Evolutionary conservation across 1,140 invertebrate species (phyloP).

Genomic region (Ceratina australensis): DNA sequence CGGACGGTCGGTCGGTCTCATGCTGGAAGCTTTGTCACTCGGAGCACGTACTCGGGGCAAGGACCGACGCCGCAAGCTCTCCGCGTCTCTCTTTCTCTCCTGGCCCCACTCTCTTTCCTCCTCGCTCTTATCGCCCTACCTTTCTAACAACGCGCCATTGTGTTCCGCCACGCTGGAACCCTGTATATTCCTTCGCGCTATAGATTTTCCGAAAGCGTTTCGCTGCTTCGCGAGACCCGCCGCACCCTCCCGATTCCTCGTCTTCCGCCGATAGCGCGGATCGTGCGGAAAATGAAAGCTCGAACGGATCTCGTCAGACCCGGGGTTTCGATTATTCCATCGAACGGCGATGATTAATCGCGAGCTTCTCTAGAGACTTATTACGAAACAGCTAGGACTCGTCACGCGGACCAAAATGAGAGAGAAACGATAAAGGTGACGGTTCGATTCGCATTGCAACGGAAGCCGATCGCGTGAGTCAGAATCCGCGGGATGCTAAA

Average conservation of each 20-base stretch:
- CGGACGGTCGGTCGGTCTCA: slow-evolving; percentile 73
- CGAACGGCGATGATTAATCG: slow-evolving; percentile 12
- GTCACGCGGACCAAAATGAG: slow-evolving; percentile 54
- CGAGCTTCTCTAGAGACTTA: too few species aligned
- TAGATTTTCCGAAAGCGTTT: slow-evolving; percentile 77
- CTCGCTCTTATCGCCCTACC: slow-evolving; percentile 65
- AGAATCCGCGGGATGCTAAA: slow-evolving; percentile 69
- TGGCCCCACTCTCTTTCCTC: slow-evolving; percentile 42
- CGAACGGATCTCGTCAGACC: background rate
- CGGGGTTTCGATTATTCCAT: background rate
- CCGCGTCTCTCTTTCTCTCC: slow-evolving; percentile 58
- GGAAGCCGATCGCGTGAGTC: slow-evolving; percentile 72
- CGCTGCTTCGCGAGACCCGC: slow-evolving; percentile 61
- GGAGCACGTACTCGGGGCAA: slow-evolving; percentile 79
- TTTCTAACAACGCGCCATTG: slow-evolving; percentile 73
- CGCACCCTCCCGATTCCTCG: slow-evolving; percentile 38
- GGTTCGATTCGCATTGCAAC: slow-evolving; percentile 52
- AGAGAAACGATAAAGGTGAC: slow-evolving; percentile 31
- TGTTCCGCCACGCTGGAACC: slow-evolving; percentile 66
- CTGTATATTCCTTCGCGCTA: slow-evolving; percentile 73
- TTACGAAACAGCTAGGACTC: slow-evolving; percentile 11
- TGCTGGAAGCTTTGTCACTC: slow-evolving; percentile 77
- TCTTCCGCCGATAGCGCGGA: slow-evolving; percentile 8
- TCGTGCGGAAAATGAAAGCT: slow-evolving; percentile 30
- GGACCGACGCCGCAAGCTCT: slow-evolving; percentile 79